Evolutionary conservation across 2,113 vertebrate genomes (phyloP), one percentile per base, ranked within the genome.

Genomic region (Mustelus asterias): DNA sequence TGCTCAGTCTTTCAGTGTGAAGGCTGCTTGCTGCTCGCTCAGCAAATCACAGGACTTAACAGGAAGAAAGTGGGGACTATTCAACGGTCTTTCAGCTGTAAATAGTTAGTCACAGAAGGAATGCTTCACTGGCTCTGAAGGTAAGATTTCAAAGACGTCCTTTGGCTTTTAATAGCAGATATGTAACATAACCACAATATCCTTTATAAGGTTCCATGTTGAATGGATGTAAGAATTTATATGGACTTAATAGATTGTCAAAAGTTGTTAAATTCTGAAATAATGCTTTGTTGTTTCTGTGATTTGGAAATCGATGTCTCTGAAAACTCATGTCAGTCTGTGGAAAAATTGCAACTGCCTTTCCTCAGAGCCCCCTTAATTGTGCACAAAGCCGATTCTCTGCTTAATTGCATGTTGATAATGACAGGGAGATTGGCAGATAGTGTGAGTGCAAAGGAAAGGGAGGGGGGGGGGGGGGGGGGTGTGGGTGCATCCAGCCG

Each of bases 51-150:
- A 90, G 58, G 88, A 90, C 48, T 90, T 60, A 60, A 60, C 54
- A 90, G 88, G 88, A 90, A 90, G 88, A 90, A 90, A 90, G 88
- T n/a, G 88, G 88, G 37, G 41, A 86, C 83, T 86, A 86, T 86
- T 37, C 41, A 44, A 37, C 20, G 7, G 58, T 33, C 29, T 83
- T 90, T 90, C 88, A 90, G 26, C 88, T 60, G 88, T 33, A 60
- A 60, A 29, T 89, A 90, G 88, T 60, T 60, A 29, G 24, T 90
- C 88, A 63, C 88, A 90, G 48, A 90, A 60, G 88, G 48, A 90
- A 90, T 33, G 54, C 48, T 90, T 33, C 29, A 29, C 88, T 54
- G 48, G 48, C 88, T 90, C 13, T 90, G 48, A 90, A 33, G 88
- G 54, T 60, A 90, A 90, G 88, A 60, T 90, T 60, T 26, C 22